Evolutionary conservation across 2,113 vertebrate genomes (phyloP), one percentile per base, ranked within the genome.

Genomic region (Callionymus lyra): DNA sequence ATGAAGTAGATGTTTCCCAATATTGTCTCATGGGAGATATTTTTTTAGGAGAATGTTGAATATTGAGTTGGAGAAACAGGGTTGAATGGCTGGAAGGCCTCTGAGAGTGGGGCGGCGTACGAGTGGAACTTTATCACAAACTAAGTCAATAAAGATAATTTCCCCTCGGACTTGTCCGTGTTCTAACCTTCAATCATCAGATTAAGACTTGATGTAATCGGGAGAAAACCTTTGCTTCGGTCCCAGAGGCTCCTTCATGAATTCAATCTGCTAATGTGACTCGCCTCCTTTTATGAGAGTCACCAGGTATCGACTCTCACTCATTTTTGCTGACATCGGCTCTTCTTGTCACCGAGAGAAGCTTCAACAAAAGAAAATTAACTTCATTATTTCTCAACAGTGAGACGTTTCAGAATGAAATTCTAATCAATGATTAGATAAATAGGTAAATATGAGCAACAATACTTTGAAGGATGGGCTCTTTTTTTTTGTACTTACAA

Each of bases 171-270:
- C 56, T 48, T 63, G 50, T 62, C 12, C 13, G 66, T 58, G 56
- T 56, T 61, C 55, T 63, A 71, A 50, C 52, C 31, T 46, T 70
- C 64, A 60, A 51, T 68, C 53, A 64, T 68, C 45, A 59, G 45
- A 73, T 76, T 58, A 59, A 57, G 53, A 39, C 51, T 62, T 68
- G 47, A 68, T 62, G 65, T 47, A 53, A 76, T 79, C 58, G 58
- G 49, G 10, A 8, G 32, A 39, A 43, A n/a, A 53, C 51, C 36
- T 6, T 32, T 41, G 39, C 37, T 49, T 14, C 39, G 53, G 18
- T 41, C 40, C 36, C 10, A 16, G 32, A 31, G 44, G 47, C 59
- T 46, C 57, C 36, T 16, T 48, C 46, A 48, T 54, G 51, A 44
- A 47, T 40, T 41, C 40, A 50, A 48, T 27, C 53, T 48, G 50